These are phyloP conservation scores for Podarcis raffonei DNA, from an alignment of 2,113 vertebrate genomes.

Conservation along the genomic window DNA sequence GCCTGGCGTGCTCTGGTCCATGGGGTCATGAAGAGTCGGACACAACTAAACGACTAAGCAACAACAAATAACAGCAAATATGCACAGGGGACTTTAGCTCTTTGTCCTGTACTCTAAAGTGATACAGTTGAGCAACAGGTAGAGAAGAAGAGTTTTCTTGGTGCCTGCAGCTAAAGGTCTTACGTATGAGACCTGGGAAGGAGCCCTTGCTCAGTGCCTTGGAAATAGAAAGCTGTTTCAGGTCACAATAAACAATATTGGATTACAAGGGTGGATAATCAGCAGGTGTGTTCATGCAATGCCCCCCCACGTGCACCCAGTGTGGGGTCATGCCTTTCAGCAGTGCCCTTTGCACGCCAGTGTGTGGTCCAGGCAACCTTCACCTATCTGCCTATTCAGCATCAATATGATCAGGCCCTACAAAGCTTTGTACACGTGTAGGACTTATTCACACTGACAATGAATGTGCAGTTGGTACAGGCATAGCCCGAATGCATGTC, in stretches of 20 bases:
- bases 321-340: background rate
- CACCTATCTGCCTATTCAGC: background rate
- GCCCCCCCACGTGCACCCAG: background rate
- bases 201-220: too few relatives aligned
- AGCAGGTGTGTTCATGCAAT: background rate
- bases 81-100: background rate
- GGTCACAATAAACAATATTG: background rate
- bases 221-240: too few relatives aligned
- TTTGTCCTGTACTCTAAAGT: background rate
- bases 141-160: background rate
- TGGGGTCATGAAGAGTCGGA: too few relatives aligned
- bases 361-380: background rate
- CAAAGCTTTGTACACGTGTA: background rate
- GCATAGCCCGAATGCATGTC: background rate
- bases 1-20: too few relatives aligned
- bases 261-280: background rate
- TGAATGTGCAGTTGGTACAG: background rate
- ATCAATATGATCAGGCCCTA: background rate
- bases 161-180: background rate
- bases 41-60: too few relatives aligned
- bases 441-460: background rate
- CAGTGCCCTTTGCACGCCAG: background rate
- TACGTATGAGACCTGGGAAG: background rate
- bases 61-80: too few relatives aligned
- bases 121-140: background rate